These are phyloP conservation scores for Pyrocoelia pectoralis DNA, from an alignment of 2,888 invertebrate species.

Conservation along the genomic window DNA sequence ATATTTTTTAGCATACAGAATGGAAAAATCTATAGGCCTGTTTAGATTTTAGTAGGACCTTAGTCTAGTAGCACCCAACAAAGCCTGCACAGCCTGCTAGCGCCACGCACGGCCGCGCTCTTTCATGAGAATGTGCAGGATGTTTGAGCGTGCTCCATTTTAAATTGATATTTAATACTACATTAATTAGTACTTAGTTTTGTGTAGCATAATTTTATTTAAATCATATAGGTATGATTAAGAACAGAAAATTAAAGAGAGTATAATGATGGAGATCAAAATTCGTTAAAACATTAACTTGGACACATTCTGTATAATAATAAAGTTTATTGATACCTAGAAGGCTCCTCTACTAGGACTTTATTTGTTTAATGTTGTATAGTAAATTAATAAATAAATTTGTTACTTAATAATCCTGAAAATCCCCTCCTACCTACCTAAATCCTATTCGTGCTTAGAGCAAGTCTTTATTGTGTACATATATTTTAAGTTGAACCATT, in stretches of 20 bases:
- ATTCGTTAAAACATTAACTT: not conserved
- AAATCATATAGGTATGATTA: slow-evolving; percentile 3
- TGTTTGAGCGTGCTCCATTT: slow-evolving; percentile 39
- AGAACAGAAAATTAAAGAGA: slow-evolving; percentile 2
- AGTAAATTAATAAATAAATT: slow-evolving; percentile 23
- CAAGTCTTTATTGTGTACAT: slow-evolving; percentile 30
- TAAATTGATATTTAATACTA: not conserved
- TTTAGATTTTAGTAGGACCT: slow-evolving; percentile 52
- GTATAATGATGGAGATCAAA: not conserved
- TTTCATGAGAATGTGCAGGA: slow-evolving; percentile 52
- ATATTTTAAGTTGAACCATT: slow-evolving; percentile 22
- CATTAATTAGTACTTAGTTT: not conserved
- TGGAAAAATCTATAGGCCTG: slow-evolving; percentile 52
- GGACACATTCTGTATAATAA: not conserved
- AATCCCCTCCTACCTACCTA: slow-evolving; percentile 23
- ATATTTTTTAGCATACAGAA: slow-evolving; percentile 54
- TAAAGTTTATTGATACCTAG: slow-evolving; percentile 46
- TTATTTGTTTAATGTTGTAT: slow-evolving; percentile 40
- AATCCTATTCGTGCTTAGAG: slow-evolving; percentile 39
- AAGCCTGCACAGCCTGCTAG: slow-evolving; percentile 61
- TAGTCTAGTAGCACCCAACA: slow-evolving; percentile 55
- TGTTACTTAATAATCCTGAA: slow-evolving; percentile 16
- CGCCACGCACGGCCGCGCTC: slow-evolving; percentile 59
- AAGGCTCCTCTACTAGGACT: slow-evolving; percentile 60
- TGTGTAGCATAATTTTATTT: not conserved